These are phyloP conservation scores for Meandrusa payeni DNA, from an alignment of 2,888 invertebrate species.

Conservation along the genomic window DNA sequence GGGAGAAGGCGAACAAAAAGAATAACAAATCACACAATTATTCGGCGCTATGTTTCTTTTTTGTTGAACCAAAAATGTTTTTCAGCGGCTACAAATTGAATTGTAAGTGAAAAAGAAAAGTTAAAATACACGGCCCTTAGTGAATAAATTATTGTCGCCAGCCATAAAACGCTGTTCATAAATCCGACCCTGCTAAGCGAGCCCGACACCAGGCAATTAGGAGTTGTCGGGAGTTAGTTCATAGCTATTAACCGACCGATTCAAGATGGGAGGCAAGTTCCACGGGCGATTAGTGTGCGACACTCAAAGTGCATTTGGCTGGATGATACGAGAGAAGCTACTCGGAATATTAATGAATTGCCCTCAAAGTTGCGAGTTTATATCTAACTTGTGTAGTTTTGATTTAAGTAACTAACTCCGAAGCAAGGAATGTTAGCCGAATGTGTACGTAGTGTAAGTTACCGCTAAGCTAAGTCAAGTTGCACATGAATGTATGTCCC, in stretches of 20 bases:
- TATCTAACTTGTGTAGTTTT: constrained; percentile 27
- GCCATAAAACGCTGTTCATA: constrained; percentile 47
- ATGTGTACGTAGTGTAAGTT: neutral
- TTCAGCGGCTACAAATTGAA: constrained; percentile 19
- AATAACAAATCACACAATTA: constrained; percentile 22
- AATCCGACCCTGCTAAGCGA: constrained; percentile 51
- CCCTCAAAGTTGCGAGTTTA: constrained; percentile 35
- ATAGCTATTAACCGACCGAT: constrained; percentile 45
- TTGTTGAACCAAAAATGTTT: constrained; percentile 14
- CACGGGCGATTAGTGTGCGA: constrained; percentile 47
- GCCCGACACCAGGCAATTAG: constrained; percentile 59
- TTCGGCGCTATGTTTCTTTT: constrained; percentile 4
- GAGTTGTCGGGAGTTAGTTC: constrained; percentile 49
- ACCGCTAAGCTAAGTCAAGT: no score
- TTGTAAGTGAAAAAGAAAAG: constrained; percentile 14
- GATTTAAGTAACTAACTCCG: no score
- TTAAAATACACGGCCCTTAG: constrained; percentile 12
- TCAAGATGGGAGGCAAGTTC: constrained; percentile 41
- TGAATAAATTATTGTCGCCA: constrained; percentile 26
- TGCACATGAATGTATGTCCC: no score
- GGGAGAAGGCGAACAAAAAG: constrained; percentile 6
- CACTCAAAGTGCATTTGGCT: constrained; percentile 70
- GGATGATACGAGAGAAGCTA: constrained; percentile 47
- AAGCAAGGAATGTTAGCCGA: no score
- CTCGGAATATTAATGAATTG: constrained; percentile 66